Conservation (phyloP, 2,797 vertebrate species). For the Artibeus jamaicensis region DNA sequence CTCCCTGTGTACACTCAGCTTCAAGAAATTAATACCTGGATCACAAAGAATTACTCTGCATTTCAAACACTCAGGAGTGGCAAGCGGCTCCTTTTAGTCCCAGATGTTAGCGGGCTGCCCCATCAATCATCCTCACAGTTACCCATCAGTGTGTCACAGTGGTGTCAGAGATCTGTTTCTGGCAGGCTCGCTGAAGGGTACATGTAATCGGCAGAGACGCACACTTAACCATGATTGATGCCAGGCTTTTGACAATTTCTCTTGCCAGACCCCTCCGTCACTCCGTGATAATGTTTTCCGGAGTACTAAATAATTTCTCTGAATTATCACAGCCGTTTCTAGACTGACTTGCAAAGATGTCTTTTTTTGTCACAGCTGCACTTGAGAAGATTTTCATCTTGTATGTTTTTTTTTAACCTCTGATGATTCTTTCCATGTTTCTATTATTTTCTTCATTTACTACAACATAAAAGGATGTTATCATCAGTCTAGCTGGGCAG, state of each 20-base stretch:
- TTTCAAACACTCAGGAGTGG: not conserved
- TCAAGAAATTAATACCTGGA: not conserved
- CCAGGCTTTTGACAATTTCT: conserved; percentile 76
- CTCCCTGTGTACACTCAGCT: not conserved
- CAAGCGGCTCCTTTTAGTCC: not conserved
- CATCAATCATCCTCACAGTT: conserved; percentile 65
- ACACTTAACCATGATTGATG: conserved; percentile 75
- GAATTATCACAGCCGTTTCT: conserved; percentile 66
- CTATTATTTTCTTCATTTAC: conserved; percentile 9
- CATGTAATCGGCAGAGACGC: conserved; percentile 36
- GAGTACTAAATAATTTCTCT: conserved; percentile 74
- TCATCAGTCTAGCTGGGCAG: not conserved
- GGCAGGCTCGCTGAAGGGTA: conserved; percentile 58
- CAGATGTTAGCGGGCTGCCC: not conserved
- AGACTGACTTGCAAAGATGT: conserved; percentile 59
- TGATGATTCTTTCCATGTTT: conserved; percentile 19
- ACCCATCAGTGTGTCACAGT: conserved; percentile 44
- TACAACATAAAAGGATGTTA: conserved; percentile 21
- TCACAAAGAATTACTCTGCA: not conserved
- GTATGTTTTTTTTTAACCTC: conserved; percentile 5
- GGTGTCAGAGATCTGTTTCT: conserved; percentile 61
- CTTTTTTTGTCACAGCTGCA: conserved; percentile 47
- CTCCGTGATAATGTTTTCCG: conserved; percentile 60
- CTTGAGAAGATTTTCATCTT: conserved; percentile 55
- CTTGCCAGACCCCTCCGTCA: conserved; percentile 68